These are phyloP conservation scores for Hydra vulgaris DNA, from an alignment of 30 jellyfish, hydroid and myxozoan species.

Conservation along the genomic window DNA sequence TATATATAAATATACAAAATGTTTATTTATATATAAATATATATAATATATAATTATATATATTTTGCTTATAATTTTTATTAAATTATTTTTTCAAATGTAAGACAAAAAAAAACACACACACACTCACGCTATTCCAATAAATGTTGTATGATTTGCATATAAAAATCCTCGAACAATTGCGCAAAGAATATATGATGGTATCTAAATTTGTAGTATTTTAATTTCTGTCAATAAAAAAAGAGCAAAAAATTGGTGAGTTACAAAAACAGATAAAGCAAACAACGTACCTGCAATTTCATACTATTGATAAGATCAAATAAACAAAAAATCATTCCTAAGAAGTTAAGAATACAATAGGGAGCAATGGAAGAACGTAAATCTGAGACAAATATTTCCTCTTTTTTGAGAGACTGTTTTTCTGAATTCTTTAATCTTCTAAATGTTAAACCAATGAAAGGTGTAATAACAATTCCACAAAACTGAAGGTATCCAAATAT, in stretches of 20 bases:
- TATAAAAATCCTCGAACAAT: slow-evolving; percentile 64
- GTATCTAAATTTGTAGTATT: slow-evolving; percentile 19
- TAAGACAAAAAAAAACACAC: too few relatives aligned
- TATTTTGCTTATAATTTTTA: too few relatives aligned
- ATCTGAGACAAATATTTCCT: background rate
- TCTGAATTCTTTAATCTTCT: background rate
- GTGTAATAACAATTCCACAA: background rate
- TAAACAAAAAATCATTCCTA: background rate
- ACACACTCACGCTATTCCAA: slow-evolving; percentile 89
- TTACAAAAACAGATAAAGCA: background rate
- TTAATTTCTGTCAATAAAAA: too few relatives aligned
- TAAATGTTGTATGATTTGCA: slow-evolving; percentile 63
- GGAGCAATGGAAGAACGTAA: background rate
- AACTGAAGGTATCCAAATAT: background rate
- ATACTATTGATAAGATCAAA: background rate
- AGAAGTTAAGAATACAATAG: too few relatives aligned
- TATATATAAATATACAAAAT: too few relatives aligned
- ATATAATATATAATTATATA: too few relatives aligned
- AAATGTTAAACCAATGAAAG: background rate
- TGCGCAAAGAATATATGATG: slow-evolving; percentile 40
- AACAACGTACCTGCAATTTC: background rate
- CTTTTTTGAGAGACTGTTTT: background rate
- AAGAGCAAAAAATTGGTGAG: too few relatives aligned
- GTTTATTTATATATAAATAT: too few relatives aligned
- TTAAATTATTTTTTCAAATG: too few relatives aligned